These are phyloP conservation scores for Lophura nycthemera DNA, from an alignment of 2,113 vertebrate genomes.

Conservation along the genomic window DNA sequence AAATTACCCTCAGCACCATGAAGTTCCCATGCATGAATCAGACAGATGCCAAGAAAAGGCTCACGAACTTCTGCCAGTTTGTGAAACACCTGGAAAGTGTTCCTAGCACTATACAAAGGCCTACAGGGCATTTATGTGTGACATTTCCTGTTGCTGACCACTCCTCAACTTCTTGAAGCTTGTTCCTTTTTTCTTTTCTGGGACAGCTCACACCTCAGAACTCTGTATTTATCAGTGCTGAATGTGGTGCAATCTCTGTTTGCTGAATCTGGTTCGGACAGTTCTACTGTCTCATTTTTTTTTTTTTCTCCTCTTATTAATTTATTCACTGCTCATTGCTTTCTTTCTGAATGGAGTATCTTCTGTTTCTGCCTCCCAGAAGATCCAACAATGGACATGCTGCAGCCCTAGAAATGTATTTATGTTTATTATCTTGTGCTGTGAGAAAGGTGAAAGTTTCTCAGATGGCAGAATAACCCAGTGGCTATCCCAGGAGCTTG, in stretches of 20 bases:
- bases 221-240: background rate
- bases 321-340: accelerated
- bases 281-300: background rate
- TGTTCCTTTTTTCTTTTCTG: background rate
- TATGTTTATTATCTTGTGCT: background rate
- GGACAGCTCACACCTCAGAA: background rate
- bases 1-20: background rate
- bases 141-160: background rate
- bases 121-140: background rate
- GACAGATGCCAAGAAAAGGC: background rate
- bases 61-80: background rate
- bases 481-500: background rate
- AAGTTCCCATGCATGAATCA: accelerated
- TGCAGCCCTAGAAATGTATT: background rate
- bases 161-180: background rate
- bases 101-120: background rate
- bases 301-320: background rate
- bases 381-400: background rate
- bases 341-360: background rate
- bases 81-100: background rate
- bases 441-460: background rate
- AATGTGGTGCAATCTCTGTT: background rate
- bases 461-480: background rate
- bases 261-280: background rate
- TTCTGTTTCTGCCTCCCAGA: background rate